Conservation (phyloP, 2,113 vertebrate genomes). For the Dicerorhinus sumatrensis region DNA sequence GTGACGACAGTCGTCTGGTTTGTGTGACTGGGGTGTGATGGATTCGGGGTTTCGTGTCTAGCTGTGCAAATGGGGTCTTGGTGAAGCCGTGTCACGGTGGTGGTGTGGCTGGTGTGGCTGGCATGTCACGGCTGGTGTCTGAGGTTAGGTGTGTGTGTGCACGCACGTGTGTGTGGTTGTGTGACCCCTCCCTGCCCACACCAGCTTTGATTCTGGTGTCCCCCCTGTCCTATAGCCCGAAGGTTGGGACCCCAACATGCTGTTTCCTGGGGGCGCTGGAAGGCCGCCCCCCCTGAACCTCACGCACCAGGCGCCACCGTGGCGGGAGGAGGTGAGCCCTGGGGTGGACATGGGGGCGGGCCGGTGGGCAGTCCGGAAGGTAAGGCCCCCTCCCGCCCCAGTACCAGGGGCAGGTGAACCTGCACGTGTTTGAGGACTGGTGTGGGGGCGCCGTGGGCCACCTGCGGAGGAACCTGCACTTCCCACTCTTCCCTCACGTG, state of each 20-base stretch:
- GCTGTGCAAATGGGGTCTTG: no score
- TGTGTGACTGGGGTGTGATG: background rate
- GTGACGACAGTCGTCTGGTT: background rate
- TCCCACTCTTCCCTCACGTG: constrained; percentile 97
- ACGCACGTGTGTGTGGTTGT: rapidly evolving
- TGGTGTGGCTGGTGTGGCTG: background rate
- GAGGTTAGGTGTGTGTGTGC: rapidly evolving
- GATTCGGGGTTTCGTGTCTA: rapidly evolving
- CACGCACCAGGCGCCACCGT: constrained; percentile 84
- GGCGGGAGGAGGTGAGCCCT: constrained; percentile 85
- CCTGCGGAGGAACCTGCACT: constrained; percentile 96
- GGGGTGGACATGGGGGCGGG: rapidly evolving
- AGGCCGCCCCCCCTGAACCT: constrained; percentile 81
- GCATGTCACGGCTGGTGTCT: background rate
- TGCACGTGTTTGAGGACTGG: constrained; percentile 99
- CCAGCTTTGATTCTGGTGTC: background rate
- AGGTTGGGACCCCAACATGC: constrained; percentile 47
- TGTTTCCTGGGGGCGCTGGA: constrained; percentile 62
- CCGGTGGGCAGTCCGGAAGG: rapidly evolving
- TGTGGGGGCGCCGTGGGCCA: constrained; percentile 95
- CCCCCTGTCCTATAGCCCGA: constrained; percentile 58
- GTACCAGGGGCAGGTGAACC: constrained; percentile 96
- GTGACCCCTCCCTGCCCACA: background rate
- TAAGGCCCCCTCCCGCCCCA: constrained; percentile 77
- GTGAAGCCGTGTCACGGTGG: rapidly evolving